Conservation (phyloP, 1,140 invertebrate genomes). For the Drosophila neocordata region DNA sequence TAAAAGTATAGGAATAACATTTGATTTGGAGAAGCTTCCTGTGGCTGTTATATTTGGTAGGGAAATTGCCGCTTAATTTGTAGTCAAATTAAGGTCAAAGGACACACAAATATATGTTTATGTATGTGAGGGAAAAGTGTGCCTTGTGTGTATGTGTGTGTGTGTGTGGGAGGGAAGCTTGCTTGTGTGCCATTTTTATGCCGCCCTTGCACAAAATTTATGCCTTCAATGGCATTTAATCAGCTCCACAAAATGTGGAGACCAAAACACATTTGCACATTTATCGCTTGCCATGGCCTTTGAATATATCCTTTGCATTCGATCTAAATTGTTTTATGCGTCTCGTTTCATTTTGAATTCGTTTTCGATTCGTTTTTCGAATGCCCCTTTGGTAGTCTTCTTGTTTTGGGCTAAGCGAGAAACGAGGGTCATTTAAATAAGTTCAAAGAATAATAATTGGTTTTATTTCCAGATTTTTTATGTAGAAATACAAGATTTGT, state of each 20-base stretch:
- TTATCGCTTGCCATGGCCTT: constrained; percentile 54
- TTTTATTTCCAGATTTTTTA: too few relatives aligned
- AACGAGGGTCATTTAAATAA: not conserved
- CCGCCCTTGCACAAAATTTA: constrained; percentile 50
- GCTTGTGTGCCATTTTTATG: constrained; percentile 3
- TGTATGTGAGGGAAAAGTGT: not conserved
- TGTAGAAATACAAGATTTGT: too few relatives aligned
- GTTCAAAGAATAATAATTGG: too few relatives aligned
- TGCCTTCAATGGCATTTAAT: constrained; percentile 68
- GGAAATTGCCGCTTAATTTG: constrained; percentile 52
- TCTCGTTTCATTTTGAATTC: constrained; percentile 23
- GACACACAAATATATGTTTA: constrained; percentile 16
- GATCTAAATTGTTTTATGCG: constrained; percentile 73
- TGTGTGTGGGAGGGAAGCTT: not conserved
- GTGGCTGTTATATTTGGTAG: constrained; percentile 16
- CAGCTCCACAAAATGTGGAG: constrained; percentile 27
- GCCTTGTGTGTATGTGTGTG: not conserved
- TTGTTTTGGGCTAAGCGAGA: not conserved
- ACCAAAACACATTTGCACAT: constrained; percentile 59
- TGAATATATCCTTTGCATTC: constrained; percentile 57
- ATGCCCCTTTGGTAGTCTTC: constrained; percentile 13
- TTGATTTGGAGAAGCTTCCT: constrained; percentile 54
- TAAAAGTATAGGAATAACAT: constrained; percentile 49
- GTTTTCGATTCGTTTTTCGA: constrained; percentile 28
- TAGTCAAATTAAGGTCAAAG: constrained; percentile 78